Evolutionary conservation across 1,140 invertebrate species (phyloP), one percentile per base, ranked within the genome.

Genomic region (Hylyphantes graminicola): DNA sequence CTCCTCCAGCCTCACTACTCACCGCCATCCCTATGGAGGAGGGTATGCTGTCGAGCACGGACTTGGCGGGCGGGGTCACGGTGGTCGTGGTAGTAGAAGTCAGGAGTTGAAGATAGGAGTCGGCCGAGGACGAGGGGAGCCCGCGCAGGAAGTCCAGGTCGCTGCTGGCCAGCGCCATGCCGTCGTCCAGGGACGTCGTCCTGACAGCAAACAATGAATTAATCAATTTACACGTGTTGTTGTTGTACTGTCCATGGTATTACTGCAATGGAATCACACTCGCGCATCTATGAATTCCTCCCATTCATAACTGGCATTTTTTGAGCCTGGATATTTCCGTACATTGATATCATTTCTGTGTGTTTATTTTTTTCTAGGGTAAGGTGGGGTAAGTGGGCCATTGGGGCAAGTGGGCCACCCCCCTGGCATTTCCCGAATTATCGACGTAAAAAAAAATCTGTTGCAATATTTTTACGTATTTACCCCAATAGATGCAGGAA

Each of bases 81-180:
- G 59, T 50, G 70, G 77, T 9, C 6, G 86, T 54, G 89, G 90
- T 12, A 89, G 87, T 53, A 91, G 87, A 87, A 91, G 91, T 12
- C 89, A 91, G 88, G 90, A 91, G 87, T 90, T 91, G 50, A 89
- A 89, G 85, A 90, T 91, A 59, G 90, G 89, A 85, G 91, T 87
- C 77, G 7, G 74, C 73, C 10, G 65, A 61, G 12, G 82, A 59
- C 2, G 82, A 61, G 12, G 65, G 21, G 6, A 79, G 35, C 89
- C 88, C 67, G 90, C 77, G 65, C 88, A 88, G 8, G 90, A 86
- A 86, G 86, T 88, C 51, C 89, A 89, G 53, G 72, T 64, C 85
- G 78, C 68, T 87, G 12, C 86, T 84, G n/a, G 87, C 78, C 13
- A 87, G 74, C 7, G 88, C 64, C 70, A 85, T 78, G 7, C 81